phyloP scores from a whole-genome alignment of 2,113 vertebrate genomes.

The Petromus typicus region DNA sequence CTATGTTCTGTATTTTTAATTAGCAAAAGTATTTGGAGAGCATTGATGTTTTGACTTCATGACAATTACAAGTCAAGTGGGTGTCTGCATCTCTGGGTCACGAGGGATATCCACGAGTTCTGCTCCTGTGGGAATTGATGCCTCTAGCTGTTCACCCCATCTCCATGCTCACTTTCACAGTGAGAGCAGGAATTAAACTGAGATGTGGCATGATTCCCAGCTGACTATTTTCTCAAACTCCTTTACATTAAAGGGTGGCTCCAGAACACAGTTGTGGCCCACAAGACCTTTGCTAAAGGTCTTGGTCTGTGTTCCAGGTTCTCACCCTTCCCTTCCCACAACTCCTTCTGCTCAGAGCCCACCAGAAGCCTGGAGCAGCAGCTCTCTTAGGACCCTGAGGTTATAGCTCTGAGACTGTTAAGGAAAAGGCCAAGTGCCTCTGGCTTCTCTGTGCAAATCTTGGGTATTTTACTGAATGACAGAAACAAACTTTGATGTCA shows the following conservation, averaged over 20 bases:
- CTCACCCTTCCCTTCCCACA: neutral
- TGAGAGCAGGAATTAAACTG: neutral
- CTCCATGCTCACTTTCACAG: neutral
- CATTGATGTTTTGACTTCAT: neutral
- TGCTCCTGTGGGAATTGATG: neutral
- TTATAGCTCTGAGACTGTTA: neutral
- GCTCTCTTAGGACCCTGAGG: neutral
- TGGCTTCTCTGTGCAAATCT: neutral
- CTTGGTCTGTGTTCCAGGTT: neutral
- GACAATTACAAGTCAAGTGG: neutral
- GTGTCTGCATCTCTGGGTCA: neutral
- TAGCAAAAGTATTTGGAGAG: neutral
- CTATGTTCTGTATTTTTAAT: conserved; percentile 18
- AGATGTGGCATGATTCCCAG: neutral
- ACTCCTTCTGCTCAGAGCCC: neutral
- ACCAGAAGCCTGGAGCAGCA: neutral
- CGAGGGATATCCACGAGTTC: neutral
- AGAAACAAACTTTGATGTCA: neutral
- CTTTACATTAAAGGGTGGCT: neutral
- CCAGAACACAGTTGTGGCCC: neutral
- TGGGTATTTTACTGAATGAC: neutral
- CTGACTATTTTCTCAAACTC: neutral
- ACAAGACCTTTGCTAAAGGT: neutral
- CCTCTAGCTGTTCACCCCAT: neutral
- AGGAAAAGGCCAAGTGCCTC: neutral